Base-by-base conservation (phyloP, 2,113 vertebrate species). In the Clinocottus analis region DNA sequence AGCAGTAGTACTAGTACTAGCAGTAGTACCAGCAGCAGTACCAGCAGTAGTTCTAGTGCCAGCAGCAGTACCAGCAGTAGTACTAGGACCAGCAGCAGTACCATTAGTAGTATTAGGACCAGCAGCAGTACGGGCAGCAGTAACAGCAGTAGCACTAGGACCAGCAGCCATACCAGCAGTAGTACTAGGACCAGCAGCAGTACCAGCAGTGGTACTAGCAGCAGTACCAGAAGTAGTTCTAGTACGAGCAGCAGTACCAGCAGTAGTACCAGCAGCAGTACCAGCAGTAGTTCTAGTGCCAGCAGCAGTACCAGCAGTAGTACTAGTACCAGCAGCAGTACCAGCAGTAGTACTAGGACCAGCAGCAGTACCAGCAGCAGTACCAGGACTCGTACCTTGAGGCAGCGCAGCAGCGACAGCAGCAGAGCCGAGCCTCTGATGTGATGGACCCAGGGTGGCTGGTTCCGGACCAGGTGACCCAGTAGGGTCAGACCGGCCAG, bases 371-470 rank as follows among this genome's bases (percentile, higher is more conserved):
- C 12, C 6, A 14, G 12, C 19, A 8, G 45, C n/a, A n/a, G n/a
- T 21, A 47, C 17, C 29, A n/a, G 21, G 3, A n/a, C 8, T 51
- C 3, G 47, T 49, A 99, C 98, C 97, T 99, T 99, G 79, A 99
- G 96, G 95, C 96, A 99, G 91, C 96, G 97, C 75, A 99, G 96
- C 82, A 99, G 93, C 2, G 97, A 95, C 63, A 92, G 86, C 59
- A 99, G 91, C 85, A 99, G 94, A 27, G 96, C 92, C 31, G 95
- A 96, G 89, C 96, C 96, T 75, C 96, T 96, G 83, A 99, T 95
- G 91, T 97, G 98, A 86, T 99, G 98, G 86, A 98, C 97, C 98
- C 98, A 99, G 0, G 97, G 94, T 0, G 97, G 98, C 90, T 99
- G 98, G 39, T 95, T 94, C 45, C 96, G 93, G 82, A 98, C 93